phyloP scores from a whole-genome alignment of 2,888 invertebrate genomes.

The Tetranychus piercei region DNA sequence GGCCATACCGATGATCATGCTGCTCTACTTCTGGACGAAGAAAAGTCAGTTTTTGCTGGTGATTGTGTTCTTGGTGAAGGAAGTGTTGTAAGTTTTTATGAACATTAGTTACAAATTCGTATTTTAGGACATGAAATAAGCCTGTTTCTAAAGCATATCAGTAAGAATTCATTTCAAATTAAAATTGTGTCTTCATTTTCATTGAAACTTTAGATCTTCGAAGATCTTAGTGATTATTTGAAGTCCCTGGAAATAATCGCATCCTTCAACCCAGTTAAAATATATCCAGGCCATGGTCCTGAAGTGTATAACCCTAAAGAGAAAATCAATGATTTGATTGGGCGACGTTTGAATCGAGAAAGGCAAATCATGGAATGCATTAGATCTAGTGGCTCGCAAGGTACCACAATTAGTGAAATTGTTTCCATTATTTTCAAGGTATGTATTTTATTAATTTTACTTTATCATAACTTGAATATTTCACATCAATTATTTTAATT shows the following conservation, averaged over 20 bases:
- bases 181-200: slow-evolving; percentile 9
- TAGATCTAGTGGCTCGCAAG: slow-evolving; percentile 20
- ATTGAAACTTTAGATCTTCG: slow-evolving; percentile 46
- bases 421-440: slow-evolving; percentile 1
- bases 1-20: slow-evolving; percentile 92
- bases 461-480: not conserved
- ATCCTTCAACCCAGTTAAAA: slow-evolving; percentile 48
- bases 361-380: slow-evolving; percentile 46
- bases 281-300: slow-evolving; percentile 89
- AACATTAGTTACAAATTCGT: not conserved
- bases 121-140: too few species aligned
- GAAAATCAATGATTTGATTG: slow-evolving; percentile 65
- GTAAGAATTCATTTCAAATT: not conserved
- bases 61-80: slow-evolving; percentile 90
- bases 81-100: slow-evolving; percentile 43
- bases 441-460: not conserved
- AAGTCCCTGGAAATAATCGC: slow-evolving; percentile 57
- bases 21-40: slow-evolving; percentile 55
- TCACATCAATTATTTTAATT: not conserved
- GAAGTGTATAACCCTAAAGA: slow-evolving; percentile 44
- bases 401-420: not conserved
- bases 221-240: slow-evolving; percentile 78
- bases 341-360: slow-evolving; percentile 64
- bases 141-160: too few species aligned
- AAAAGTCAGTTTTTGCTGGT: slow-evolving; percentile 71